Conservation (phyloP, 2,888 invertebrate genomes). For the Meloe dianella region DNA sequence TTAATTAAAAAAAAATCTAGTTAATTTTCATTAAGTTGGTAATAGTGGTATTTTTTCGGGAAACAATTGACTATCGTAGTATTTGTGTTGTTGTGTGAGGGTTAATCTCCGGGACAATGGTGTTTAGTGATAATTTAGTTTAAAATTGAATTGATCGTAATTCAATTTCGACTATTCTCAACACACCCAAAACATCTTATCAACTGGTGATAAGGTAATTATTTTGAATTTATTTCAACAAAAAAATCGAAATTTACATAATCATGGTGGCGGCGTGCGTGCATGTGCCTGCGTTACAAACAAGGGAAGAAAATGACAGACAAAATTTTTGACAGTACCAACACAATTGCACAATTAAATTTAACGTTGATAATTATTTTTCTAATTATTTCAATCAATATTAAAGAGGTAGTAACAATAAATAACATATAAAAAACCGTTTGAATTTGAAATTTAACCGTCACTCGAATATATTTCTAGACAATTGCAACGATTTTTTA, state of each 20-base stretch:
- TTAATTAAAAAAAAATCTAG: neutral
- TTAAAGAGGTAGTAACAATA: too few relatives aligned
- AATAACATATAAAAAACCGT: neutral
- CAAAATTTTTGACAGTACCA: neutral
- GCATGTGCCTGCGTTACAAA: too few relatives aligned
- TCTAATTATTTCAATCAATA: neutral
- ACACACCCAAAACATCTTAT: neutral
- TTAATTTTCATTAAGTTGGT: neutral
- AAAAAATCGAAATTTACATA: neutral
- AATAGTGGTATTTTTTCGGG: neutral
- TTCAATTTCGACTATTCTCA: neutral
- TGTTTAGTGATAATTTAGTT: slow-evolving; percentile 3
- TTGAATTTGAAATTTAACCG: neutral
- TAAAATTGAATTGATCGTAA: neutral
- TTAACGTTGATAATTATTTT: neutral
- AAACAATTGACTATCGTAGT: neutral
- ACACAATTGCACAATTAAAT: neutral
- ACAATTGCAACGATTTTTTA: neutral
- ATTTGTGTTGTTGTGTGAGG: slow-evolving; percentile 5
- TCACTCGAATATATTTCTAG: neutral
- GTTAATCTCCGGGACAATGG: slow-evolving; percentile 1
- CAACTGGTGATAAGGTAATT: slow-evolving; percentile 5
- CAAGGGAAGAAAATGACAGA: neutral
- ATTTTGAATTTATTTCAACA: neutral
- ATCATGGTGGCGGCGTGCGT: slow-evolving; percentile 8